A percentile compares a stretch with the other conserved stretches of the same genome.
Conservation (phyloP, 2,113 vertebrate species). For the Mesoclemmys tuberculata region DNA sequence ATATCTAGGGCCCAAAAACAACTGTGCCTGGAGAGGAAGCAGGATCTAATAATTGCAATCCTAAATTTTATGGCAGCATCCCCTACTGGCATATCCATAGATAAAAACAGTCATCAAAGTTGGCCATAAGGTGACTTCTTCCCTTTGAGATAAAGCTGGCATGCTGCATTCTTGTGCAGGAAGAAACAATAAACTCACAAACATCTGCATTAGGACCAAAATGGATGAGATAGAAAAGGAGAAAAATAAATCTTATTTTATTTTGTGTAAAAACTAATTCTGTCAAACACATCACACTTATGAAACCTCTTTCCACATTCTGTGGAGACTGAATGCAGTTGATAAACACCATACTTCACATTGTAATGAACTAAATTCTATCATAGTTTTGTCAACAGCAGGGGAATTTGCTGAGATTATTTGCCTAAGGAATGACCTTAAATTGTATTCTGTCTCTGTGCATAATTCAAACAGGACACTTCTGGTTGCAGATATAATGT, state of each 20-base stretch:
- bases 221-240: not conserved
- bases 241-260: not conserved
- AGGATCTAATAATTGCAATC: not conserved
- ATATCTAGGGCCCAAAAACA: not conserved
- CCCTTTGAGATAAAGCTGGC: not conserved
- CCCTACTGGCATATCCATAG: not conserved
- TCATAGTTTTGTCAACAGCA: not conserved
- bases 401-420: not conserved
- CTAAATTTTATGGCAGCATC: not conserved
- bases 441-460: fast-evolving
- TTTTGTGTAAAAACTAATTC: not conserved
- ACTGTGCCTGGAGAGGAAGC: not conserved
- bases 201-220: not conserved
- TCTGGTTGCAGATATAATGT: not conserved
- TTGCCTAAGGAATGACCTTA: not conserved
- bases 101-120: not conserved
- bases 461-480: not conserved
- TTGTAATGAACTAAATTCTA: not conserved
- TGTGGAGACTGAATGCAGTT: not conserved
- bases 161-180: not conserved
- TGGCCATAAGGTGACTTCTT: not conserved
- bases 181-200: not conserved
- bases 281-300: not conserved
- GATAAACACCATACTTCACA: not conserved
- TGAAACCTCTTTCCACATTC: not conserved